These are phyloP conservation scores for Alligator mississippiensis DNA, from an alignment of 2,113 vertebrate genomes.

Conservation along the genomic window DNA sequence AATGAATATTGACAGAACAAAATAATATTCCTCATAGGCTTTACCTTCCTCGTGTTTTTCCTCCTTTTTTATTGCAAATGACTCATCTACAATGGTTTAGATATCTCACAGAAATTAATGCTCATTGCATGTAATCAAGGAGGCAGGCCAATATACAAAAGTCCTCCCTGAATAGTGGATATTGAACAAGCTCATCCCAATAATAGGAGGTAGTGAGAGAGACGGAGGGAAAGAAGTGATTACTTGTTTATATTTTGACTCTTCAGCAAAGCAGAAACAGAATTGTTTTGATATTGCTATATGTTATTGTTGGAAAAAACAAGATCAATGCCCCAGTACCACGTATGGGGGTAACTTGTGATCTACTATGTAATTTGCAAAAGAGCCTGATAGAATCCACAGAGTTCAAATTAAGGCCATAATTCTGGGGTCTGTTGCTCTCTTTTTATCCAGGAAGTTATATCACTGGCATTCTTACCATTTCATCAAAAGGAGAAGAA, in stretches of 20 bases:
- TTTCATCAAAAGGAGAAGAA: not conserved
- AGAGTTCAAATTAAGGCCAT: constrained; percentile 37
- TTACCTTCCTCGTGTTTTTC: not conserved
- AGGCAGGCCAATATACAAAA: not conserved
- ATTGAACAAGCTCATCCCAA: not conserved
- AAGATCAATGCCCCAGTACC: constrained; percentile 10
- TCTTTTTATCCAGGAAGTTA: not conserved
- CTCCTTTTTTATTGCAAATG: not conserved
- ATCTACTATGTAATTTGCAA: constrained; percentile 68
- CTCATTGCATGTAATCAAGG: constrained; percentile 13
- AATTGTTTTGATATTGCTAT: constrained; percentile 60
- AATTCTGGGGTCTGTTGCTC: not conserved
- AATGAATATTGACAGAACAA: constrained; percentile 34
- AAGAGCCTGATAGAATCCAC: not conserved
- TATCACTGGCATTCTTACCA: not conserved
- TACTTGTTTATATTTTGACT: constrained; percentile 29
- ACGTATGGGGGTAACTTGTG: not conserved
- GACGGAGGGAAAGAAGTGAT: not conserved
- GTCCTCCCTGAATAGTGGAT: not conserved
- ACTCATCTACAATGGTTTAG: not conserved
- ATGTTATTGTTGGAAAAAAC: constrained; percentile 68
- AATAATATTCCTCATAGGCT: not conserved
- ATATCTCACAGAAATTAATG: constrained; percentile 14
- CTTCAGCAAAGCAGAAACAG: constrained; percentile 61
- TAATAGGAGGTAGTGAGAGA: not conserved